Evolutionary conservation across 2,113 vertebrate species (phyloP).

Genomic region (Trachemys scripta): DNA sequence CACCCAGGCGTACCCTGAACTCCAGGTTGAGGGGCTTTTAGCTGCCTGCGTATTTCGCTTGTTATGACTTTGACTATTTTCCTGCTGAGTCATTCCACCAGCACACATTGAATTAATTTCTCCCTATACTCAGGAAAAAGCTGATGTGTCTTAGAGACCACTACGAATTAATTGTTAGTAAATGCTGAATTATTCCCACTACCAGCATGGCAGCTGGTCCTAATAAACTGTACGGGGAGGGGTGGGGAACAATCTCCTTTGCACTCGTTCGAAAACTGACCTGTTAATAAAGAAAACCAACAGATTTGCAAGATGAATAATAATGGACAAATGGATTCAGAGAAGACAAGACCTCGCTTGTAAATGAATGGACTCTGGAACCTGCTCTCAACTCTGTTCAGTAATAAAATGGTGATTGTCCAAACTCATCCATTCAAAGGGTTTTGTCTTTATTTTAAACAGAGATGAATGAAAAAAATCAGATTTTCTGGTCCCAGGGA

Average conservation of each 20-base stretch:
- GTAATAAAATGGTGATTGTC: no score
- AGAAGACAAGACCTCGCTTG: not conserved
- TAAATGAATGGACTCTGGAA: not conserved
- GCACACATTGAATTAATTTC: not conserved
- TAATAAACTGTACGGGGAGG: not conserved
- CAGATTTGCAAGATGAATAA: not conserved
- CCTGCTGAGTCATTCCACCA: not conserved
- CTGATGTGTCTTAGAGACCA: not conserved
- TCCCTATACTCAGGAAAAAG: not conserved
- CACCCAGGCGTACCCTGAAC: fast-evolving
- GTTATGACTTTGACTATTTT: not conserved
- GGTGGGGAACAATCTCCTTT: not conserved
- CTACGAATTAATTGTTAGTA: not conserved
- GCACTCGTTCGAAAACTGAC: conserved; percentile 1
- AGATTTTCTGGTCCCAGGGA: not conserved
- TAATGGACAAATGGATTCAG: not conserved
- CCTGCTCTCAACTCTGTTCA: not conserved
- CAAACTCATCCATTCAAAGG: no score
- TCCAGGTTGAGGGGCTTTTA: not conserved
- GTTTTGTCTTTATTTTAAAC: conserved; percentile 1
- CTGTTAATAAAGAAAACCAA: not conserved
- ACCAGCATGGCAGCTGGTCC: not conserved
- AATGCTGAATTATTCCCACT: not conserved
- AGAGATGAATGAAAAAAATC: not conserved
- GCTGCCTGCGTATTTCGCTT: not conserved